Evolutionary conservation across 2,113 vertebrate species (phyloP).

Genomic region (Vombatus ursinus): DNA sequence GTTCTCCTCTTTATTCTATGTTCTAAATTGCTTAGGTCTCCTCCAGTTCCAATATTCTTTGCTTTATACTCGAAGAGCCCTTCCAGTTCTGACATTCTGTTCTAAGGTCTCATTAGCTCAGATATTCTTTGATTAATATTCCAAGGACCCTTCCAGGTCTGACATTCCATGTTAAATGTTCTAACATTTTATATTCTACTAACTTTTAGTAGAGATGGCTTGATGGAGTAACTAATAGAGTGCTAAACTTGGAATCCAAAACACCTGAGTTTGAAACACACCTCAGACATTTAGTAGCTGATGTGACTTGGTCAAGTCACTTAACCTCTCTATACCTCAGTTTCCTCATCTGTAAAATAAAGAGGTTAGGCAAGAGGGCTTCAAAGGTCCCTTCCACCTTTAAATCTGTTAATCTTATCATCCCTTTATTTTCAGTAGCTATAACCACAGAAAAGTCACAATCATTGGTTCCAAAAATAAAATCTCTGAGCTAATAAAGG

Average conservation of each 20-base stretch:
- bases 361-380: neutral
- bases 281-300: neutral
- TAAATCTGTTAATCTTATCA: neutral
- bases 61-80: neutral
- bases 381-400: neutral
- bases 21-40: neutral
- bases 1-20: neutral
- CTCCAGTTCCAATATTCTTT: too few species aligned
- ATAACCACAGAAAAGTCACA: neutral
- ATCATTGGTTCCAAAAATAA: neutral
- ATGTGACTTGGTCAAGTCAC: neutral
- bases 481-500: neutral
- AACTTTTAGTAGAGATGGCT: neutral
- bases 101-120: too few species aligned
- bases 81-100: neutral
- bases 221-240: too few species aligned
- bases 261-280: neutral
- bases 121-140: too few species aligned
- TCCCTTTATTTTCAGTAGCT: neutral
- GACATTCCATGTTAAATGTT: neutral
- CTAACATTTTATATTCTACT: neutral
- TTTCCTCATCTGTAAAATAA: neutral
- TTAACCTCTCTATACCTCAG: neutral
- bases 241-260: neutral
- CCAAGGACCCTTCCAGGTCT: neutral